phyloP scores from a whole-genome alignment of 1,140 invertebrate species.

The Globodera rostochiensis region DNA sequence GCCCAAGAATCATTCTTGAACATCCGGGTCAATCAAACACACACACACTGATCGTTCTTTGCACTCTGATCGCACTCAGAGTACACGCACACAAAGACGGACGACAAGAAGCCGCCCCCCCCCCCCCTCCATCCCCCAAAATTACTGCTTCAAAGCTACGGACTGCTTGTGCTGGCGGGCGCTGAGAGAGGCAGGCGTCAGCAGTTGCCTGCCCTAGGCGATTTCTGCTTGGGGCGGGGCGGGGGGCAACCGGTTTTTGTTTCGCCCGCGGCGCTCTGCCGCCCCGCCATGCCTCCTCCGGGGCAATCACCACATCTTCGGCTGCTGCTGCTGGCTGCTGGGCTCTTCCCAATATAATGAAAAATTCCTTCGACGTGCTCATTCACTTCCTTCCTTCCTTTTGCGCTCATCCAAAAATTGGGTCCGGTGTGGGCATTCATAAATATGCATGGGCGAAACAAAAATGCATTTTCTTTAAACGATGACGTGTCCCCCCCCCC shows the following conservation, averaged over 20 bases:
- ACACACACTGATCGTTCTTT: constrained; percentile 3
- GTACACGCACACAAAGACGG: background rate
- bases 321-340: too few relatives aligned
- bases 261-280: background rate
- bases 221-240: too few relatives aligned
- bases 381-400: background rate
- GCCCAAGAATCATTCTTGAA: too few relatives aligned
- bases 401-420: background rate
- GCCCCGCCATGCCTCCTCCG: too few relatives aligned
- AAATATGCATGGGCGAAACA: too few relatives aligned
- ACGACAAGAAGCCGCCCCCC: background rate
- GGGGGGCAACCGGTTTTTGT: background rate
- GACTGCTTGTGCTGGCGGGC: too few relatives aligned
- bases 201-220: background rate
- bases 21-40: background rate
- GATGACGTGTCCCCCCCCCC: too few relatives aligned
- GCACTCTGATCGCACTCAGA: background rate
- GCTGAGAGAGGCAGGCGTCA: background rate
- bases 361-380: background rate
- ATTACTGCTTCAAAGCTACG: background rate
- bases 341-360: background rate
- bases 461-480: too few relatives aligned
- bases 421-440: too few relatives aligned
- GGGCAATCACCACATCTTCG: too few relatives aligned
- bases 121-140: background rate